These are phyloP conservation scores for Trachelus stipa DNA, from an alignment of 2,888 invertebrate species.

Conservation along the genomic window DNA sequence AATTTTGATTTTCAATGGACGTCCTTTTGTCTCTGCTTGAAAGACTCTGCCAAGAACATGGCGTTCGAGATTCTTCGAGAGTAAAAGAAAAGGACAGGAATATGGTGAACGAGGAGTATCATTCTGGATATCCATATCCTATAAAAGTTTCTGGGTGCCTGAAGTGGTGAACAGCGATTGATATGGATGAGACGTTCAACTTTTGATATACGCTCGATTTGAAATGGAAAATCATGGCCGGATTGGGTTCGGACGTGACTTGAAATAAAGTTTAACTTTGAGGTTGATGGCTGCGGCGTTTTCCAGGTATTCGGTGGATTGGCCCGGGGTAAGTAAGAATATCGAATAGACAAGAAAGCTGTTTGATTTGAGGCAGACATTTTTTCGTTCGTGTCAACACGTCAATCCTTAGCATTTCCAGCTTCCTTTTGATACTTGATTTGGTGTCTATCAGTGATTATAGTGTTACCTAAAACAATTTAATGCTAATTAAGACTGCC, in stretches of 20 bases:
- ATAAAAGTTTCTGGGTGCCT: neutral
- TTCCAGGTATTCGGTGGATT: neutral
- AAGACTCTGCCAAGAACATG: neutral
- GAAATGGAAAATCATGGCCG: constrained; percentile 63
- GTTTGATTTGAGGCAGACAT: neutral
- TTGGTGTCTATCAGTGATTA: neutral
- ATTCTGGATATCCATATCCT: neutral
- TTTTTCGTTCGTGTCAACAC: neutral
- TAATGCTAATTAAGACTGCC: neutral
- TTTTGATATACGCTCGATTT: constrained; percentile 64
- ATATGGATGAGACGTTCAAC: constrained; percentile 59
- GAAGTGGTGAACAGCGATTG: constrained; percentile 42
- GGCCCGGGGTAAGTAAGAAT: too few species aligned
- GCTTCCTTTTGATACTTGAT: neutral
- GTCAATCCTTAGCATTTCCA: neutral
- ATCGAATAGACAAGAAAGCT: too few species aligned
- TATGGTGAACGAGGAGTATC: neutral
- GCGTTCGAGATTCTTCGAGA: neutral
- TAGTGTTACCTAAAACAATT: neutral
- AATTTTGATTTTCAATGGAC: neutral
- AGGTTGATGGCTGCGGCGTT: constrained; percentile 24
- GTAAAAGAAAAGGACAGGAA: neutral
- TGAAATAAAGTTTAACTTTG: constrained; percentile 53
- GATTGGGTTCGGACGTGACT: constrained; percentile 62
- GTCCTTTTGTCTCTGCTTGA: neutral